These are phyloP conservation scores for Myathropa florea DNA, from an alignment of 2,888 invertebrate genomes.

Conservation along the genomic window DNA sequence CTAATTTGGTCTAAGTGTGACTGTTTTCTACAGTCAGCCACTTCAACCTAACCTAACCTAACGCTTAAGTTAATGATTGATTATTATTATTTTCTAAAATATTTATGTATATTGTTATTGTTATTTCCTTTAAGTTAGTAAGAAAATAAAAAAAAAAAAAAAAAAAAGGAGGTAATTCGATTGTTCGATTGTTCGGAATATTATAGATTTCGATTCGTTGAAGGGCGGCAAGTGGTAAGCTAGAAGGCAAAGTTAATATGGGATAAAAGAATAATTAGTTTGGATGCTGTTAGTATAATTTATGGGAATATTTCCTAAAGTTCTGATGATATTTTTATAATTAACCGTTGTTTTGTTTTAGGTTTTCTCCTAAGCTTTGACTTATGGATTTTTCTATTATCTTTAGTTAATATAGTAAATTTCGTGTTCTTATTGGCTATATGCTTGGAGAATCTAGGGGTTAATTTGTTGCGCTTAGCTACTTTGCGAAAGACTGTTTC, in stretches of 20 bases:
- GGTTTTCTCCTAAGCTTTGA: too few relatives aligned
- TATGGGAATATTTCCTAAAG: background rate
- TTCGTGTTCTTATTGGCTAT: constrained; percentile 31
- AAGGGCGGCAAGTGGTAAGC: background rate
- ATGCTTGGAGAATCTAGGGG: constrained; percentile 51
- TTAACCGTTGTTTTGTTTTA: constrained; percentile 19
- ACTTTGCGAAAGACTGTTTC: constrained; percentile 51
- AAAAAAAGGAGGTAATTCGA: too few relatives aligned
- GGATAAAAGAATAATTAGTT: background rate
- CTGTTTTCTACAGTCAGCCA: too few relatives aligned
- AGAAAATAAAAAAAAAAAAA: too few relatives aligned
- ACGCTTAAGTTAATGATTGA: too few relatives aligned
- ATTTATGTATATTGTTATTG: too few relatives aligned
- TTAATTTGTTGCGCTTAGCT: constrained; percentile 43
- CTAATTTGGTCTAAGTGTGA: too few relatives aligned
- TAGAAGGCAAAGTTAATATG: background rate
- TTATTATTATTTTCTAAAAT: too few relatives aligned
- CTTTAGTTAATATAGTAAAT: constrained; percentile 34
- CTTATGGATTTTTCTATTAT: too few relatives aligned
- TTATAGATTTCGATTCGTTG: constrained; percentile 12
- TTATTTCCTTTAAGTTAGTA: too few relatives aligned
- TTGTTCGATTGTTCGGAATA: background rate
- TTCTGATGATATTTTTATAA: constrained; percentile 8
- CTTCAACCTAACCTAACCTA: too few relatives aligned
- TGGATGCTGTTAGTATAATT: background rate